Conservation (phyloP, 2,113 vertebrate genomes). For the Bucco capensis region DNA sequence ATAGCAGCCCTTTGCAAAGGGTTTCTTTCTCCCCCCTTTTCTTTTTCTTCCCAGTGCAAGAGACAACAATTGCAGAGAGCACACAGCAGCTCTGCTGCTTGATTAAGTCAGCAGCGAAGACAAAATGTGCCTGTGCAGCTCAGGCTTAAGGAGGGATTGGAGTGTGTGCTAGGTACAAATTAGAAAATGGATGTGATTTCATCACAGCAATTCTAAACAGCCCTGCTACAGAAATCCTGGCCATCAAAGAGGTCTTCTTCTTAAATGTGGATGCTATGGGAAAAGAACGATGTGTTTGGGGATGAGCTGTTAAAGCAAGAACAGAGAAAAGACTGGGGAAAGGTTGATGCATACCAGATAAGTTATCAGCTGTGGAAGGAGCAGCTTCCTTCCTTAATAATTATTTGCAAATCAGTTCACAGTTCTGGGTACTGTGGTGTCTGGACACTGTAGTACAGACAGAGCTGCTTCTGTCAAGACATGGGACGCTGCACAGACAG, state of each 20-base stretch:
- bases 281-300: background rate
- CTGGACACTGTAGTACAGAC: background rate
- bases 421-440: background rate
- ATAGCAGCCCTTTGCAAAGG: slow-evolving; percentile 35
- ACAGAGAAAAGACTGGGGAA: background rate
- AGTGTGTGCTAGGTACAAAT: slow-evolving; percentile 57
- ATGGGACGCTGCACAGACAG: slow-evolving; percentile 16
- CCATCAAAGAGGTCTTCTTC: slow-evolving; percentile 4
- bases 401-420: slow-evolving; percentile 25
- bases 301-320: background rate
- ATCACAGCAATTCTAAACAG: slow-evolving; percentile 46
- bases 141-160: slow-evolving; percentile 32
- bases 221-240: background rate
- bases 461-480: slow-evolving; percentile 16
- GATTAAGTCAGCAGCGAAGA: slow-evolving; percentile 49
- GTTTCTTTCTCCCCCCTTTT: background rate
- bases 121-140: slow-evolving; percentile 14
- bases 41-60: background rate
- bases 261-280: background rate
- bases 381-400: slow-evolving; percentile 14
- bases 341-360: slow-evolving; percentile 31
- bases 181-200: slow-evolving; percentile 49
- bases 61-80: slow-evolving; percentile 26
- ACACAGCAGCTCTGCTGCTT: slow-evolving; percentile 8
- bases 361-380: slow-evolving; percentile 25